phyloP scores from a whole-genome alignment of 2,797 vertebrate genomes.

The Chelon labrosus region DNA sequence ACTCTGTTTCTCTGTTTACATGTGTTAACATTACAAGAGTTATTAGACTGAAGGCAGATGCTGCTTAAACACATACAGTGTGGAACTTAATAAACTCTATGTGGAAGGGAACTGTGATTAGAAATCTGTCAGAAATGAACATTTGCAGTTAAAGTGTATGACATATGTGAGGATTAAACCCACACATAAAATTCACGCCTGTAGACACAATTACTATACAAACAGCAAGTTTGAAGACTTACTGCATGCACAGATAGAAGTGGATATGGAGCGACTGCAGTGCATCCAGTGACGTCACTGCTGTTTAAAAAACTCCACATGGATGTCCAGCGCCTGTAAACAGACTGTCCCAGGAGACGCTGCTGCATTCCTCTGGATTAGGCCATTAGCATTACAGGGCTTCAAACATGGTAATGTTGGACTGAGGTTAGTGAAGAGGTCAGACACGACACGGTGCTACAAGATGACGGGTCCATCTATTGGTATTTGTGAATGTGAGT shows the following conservation, averaged over 20 bases:
- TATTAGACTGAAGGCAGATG: neutral
- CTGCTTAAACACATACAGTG: neutral
- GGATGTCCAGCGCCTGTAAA: slow-evolving; percentile 42
- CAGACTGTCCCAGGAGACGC: slow-evolving; percentile 42
- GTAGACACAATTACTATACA: neutral
- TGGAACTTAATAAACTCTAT: no score
- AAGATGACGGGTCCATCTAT: slow-evolving; percentile 20
- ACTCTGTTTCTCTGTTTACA: slow-evolving; percentile 1
- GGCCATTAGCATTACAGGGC: slow-evolving; percentile 43
- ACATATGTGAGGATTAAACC: neutral
- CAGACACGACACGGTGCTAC: slow-evolving; percentile 17
- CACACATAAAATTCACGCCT: slow-evolving; percentile 1
- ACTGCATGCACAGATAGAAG: neutral
- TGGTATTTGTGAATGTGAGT: slow-evolving; percentile 1
- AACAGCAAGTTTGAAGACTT: neutral
- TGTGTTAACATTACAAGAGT: neutral
- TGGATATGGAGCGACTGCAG: neutral
- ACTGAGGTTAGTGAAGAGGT: slow-evolving; percentile 7
- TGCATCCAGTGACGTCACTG: slow-evolving; percentile 13
- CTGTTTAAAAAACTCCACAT: slow-evolving; percentile 42
- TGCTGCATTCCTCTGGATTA: slow-evolving; percentile 46
- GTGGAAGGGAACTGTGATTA: neutral
- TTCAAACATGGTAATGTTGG: slow-evolving; percentile 41
- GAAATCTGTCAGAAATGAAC: no score
- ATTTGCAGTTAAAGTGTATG: neutral